phyloP scores from a whole-genome alignment of 2,888 invertebrate species.

The Heliconius ethilla region DNA sequence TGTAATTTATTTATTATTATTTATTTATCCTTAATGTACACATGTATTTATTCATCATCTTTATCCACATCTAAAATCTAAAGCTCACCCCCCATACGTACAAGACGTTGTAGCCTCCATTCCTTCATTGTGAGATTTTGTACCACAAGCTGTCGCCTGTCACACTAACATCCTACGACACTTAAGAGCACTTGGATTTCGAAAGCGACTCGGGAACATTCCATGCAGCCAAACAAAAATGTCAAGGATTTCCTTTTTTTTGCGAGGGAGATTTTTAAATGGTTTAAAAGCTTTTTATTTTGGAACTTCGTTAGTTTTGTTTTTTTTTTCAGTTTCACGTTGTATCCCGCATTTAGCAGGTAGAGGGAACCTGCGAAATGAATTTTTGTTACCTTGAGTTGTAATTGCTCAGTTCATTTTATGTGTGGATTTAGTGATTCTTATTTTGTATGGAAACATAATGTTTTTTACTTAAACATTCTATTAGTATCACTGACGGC shows the following conservation, averaged over 20 bases:
- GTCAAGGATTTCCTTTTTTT: background rate
- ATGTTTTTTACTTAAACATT: no score
- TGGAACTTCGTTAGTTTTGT: background rate
- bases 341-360: no score
- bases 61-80: background rate
- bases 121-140: background rate
- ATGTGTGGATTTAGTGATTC: no score
- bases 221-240: background rate
- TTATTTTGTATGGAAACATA: no score
- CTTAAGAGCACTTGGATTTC: conserved; percentile 8
- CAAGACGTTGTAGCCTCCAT: background rate
- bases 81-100: background rate
- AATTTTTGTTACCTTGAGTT: no score
- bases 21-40: no score
- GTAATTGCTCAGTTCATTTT: no score
- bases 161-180: conserved; percentile 16
- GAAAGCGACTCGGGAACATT: background rate
- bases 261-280: background rate
- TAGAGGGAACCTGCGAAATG: no score
- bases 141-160: conserved; percentile 20
- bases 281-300: background rate
- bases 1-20: no score
- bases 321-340: no score
- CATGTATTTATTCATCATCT: no score
- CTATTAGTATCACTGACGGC: no score